A percentile compares a stretch with the other conserved stretches of the same genome.
Evolutionary conservation across 2,113 vertebrate genomes (phyloP).

Genomic region (Pseudorhombus dupliciocellatus): DNA sequence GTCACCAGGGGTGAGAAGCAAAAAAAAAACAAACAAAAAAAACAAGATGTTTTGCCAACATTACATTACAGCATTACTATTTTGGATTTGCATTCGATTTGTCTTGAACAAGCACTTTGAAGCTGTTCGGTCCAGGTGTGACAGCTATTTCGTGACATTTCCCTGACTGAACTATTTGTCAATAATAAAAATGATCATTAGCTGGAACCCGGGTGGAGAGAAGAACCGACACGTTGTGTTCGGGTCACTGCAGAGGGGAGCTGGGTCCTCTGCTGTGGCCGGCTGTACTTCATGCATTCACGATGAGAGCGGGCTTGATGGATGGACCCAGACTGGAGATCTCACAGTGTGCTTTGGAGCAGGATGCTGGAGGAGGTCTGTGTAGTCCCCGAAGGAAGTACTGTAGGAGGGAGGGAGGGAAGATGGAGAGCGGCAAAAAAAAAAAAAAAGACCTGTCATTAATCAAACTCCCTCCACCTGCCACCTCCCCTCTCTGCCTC

Average conservation of each 20-base stretch:
- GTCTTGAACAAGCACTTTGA: no score
- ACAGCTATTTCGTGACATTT: not conserved
- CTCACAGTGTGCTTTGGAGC: constrained; percentile 51
- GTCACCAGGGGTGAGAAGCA: not conserved
- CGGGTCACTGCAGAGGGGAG: constrained; percentile 43
- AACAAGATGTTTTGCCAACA: no score
- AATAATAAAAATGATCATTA: not conserved
- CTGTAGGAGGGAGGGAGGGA: constrained; percentile 16
- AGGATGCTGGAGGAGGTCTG: constrained; percentile 65
- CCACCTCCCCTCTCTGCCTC: constrained; percentile 58
- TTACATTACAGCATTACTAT: no score
- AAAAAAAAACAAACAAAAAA: no score
- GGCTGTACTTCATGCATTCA: constrained; percentile 32
- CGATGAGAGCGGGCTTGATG: constrained; percentile 58
- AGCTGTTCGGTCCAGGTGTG: not conserved
- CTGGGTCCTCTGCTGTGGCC: constrained; percentile 46
- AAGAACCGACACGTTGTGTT: constrained; percentile 41
- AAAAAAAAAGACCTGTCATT: constrained; percentile 66
- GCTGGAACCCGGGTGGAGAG: not conserved
- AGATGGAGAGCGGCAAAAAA: constrained; percentile 16
- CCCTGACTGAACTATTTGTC: not conserved
- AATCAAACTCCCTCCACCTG: constrained; percentile 79
- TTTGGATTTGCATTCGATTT: not conserved
- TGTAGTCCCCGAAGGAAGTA: constrained; percentile 64
- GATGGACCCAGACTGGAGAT: constrained; percentile 67